A percentile compares a stretch with the other conserved stretches of the same genome.
Evolutionary conservation across 2,888 invertebrate genomes (phyloP).

Genomic region (Cephus spinipes): DNA sequence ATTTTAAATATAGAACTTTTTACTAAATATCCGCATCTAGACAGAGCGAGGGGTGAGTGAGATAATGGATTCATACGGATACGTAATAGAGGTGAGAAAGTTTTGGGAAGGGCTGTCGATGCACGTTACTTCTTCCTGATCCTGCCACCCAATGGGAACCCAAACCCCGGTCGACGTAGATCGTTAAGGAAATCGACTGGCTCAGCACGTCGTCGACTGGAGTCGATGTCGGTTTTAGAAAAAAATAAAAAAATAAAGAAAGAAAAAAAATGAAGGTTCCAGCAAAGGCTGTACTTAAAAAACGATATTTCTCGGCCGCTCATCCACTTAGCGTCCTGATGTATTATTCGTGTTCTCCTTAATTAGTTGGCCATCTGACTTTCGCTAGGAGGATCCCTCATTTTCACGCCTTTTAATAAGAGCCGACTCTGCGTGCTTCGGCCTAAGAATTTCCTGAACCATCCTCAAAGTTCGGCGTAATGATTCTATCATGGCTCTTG

Average conservation of each 20-base stretch:
- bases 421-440: background rate
- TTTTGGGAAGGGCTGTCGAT: no score
- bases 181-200: conserved; percentile 2
- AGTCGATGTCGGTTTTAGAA: background rate
- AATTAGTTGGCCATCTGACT: conserved; percentile 15
- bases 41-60: no score
- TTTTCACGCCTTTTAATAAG: conserved; percentile 32
- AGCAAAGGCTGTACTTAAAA: conserved; percentile 9
- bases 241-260: conserved; percentile 7
- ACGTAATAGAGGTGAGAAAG: no score
- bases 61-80: no score
- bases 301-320: background rate
- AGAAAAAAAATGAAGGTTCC: conserved; percentile 26
- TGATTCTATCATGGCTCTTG: background rate
- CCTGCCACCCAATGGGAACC: background rate
- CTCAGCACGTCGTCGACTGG: background rate
- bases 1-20: conserved; percentile 1
- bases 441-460: background rate
- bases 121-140: background rate
- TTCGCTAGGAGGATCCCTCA: conserved; percentile 17
- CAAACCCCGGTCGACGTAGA: background rate
- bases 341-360: conserved; percentile 11
- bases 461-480: background rate
- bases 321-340: conserved; percentile 9
- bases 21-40: background rate